These are phyloP conservation scores for Indri indri DNA, from an alignment of 2,113 vertebrate genomes.

Conservation along the genomic window DNA sequence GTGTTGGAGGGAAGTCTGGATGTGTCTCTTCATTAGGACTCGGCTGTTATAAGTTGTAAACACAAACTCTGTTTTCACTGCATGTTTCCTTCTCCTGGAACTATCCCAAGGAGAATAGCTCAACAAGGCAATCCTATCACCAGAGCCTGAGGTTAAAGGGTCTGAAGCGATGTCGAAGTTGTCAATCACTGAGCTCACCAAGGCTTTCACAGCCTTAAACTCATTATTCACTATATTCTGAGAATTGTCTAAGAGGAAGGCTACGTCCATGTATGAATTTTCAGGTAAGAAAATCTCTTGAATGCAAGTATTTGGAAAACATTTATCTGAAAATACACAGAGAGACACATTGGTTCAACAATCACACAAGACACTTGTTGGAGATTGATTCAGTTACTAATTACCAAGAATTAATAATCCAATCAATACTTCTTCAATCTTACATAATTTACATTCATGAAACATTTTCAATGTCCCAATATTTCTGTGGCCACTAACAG, in stretches of 20 bases:
- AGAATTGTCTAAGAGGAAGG: conserved; percentile 87
- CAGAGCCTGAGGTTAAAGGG: conserved; percentile 63
- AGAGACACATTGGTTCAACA: conserved; percentile 10
- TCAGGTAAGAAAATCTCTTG: conserved; percentile 72
- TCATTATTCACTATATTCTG: conserved; percentile 82
- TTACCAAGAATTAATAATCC: neutral
- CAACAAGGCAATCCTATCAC: conserved; percentile 86
- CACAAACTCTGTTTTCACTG: conserved; percentile 84
- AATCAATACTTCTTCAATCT: neutral
- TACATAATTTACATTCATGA: conserved; percentile 33
- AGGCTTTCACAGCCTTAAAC: conserved; percentile 82
- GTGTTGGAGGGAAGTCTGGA: conserved; percentile 81
- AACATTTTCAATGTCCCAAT: neutral
- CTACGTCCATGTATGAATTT: conserved; percentile 86
- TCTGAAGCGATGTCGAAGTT: conserved; percentile 83
- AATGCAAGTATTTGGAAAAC: conserved; percentile 80
- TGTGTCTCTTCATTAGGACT: conserved; percentile 81
- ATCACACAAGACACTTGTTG: neutral
- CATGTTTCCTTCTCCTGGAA: conserved; percentile 45
- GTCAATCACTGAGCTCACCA: conserved; percentile 86
- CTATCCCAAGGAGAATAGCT: conserved; percentile 81
- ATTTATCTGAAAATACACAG: conserved; percentile 85
- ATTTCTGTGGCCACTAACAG: neutral
- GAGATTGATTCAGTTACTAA: neutral
- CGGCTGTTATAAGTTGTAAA: conserved; percentile 77